Conservation (phyloP, 2,797 vertebrate genomes). For the Decapterus maruadsi region DNA sequence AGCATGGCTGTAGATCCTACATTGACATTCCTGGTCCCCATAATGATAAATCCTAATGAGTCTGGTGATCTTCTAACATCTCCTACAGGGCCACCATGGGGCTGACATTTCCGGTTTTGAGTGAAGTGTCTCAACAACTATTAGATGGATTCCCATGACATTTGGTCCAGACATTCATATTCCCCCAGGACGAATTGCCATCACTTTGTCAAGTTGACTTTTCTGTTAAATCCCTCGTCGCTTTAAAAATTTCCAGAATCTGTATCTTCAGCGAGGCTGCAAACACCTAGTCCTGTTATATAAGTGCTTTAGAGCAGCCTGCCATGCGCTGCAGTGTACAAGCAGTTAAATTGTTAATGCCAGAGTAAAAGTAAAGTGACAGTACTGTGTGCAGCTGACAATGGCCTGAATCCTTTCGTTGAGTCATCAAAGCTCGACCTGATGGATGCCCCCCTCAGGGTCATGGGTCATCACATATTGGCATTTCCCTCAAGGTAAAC, state of each 20-base stretch:
- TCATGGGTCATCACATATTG: conserved; percentile 2
- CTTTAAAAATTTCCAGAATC: not conserved
- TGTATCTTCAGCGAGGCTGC: not conserved
- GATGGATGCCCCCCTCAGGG: conserved; percentile 4
- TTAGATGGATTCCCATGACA: not conserved
- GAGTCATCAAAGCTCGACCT: conserved; percentile 1
- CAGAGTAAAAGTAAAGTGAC: conserved; percentile 3
- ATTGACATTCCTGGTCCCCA: not conserved
- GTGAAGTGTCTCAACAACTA: not conserved
- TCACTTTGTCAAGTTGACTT: not conserved
- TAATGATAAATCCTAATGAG: not conserved
- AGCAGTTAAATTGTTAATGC: not conserved
- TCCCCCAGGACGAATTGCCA: not conserved
- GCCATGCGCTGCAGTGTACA: not conserved
- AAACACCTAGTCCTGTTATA: not conserved
- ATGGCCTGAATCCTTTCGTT: not conserved
- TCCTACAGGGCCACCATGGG: too few species aligned
- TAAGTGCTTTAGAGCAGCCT: not conserved
- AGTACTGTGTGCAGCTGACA: not conserved
- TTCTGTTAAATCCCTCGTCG: not conserved
- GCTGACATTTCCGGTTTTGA: not conserved
- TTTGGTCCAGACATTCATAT: not conserved
- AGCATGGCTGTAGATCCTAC: not conserved
- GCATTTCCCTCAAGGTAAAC: conserved; percentile 4
- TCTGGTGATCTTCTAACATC: not conserved